Conservation (phyloP, 2,113 vertebrate species). For the Alosa alosa region DNA sequence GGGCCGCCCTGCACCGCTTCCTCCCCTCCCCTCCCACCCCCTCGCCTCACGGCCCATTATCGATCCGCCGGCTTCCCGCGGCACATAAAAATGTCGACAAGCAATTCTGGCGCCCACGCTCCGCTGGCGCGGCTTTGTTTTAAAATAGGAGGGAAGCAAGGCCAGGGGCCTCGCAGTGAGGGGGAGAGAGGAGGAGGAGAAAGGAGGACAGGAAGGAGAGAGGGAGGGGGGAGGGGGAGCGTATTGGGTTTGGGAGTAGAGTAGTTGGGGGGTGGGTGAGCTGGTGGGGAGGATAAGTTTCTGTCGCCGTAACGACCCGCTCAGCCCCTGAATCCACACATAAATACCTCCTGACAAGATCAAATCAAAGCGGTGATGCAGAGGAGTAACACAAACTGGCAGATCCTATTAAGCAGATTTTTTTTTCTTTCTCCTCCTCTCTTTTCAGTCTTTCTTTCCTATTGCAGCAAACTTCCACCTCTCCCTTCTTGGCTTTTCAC, state of each 20-base stretch:
- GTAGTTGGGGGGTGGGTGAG: neutral
- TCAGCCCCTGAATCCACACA: conserved; percentile 33
- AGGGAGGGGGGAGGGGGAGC: conserved; percentile 14
- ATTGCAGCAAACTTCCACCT: neutral
- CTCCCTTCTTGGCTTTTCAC: conserved; percentile 17
- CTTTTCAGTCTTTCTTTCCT: neutral
- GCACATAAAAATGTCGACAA: conserved; percentile 81
- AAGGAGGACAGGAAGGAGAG: neutral
- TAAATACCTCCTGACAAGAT: conserved; percentile 55
- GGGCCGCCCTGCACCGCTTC: conserved; percentile 63
- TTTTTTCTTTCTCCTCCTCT: neutral
- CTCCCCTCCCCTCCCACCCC: conserved; percentile 52
- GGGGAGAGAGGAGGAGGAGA: conserved; percentile 45
- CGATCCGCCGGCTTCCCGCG: conserved; percentile 77
- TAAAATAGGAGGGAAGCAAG: no score
- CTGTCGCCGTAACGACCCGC: conserved; percentile 56
- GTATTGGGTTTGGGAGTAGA: neutral
- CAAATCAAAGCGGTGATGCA: conserved; percentile 48
- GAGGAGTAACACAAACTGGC: conserved; percentile 51
- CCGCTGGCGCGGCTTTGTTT: conserved; percentile 77
- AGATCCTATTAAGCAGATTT: conserved; percentile 52
- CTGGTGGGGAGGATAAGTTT: neutral
- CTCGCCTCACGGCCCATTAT: conserved; percentile 73
- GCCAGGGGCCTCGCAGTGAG: conserved; percentile 66
- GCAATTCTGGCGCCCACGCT: conserved; percentile 81